Evolutionary conservation across 2,113 vertebrate genomes (phyloP), one percentile per base, ranked within the genome.

Genomic region (Mirounga angustirostris): DNA sequence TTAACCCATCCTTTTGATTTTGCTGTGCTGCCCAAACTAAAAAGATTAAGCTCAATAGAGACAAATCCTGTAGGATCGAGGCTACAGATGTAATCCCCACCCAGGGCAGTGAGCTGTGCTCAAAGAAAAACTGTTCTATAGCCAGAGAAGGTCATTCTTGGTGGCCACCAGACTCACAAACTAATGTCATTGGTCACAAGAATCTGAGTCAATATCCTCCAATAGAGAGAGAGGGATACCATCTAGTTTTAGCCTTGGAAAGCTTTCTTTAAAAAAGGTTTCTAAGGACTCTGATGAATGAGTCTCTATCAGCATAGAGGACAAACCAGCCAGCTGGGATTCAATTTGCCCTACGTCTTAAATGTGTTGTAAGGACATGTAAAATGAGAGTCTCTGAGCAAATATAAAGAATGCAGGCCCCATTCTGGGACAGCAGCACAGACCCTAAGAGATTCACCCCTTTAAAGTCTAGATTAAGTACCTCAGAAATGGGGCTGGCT

Each of bases 311-410:
- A 74, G 2, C 28, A 50, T 84, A 79, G 33, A 90, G 26, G 11
- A 79, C 26, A 79, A 95, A n/a, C 5, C 54, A 92, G 13, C 69
- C 52, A 69, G 12, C 3, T 67, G 40, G 63, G 54, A 9, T 10
- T 46, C n/a, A 92, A 16, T 71, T 78, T 79, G 2, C 24, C 22
- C 63, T 73, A 82, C 80, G 19, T 63, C 52, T 11, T 86, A 93
- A 95, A 80, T 71, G 36, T 74, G 14, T 19, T 71, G 2, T 58
- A 73, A 73, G n/a, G 14, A 88, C 7, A 52, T 30, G 16, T 13
- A 86, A 97, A 95, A 95, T 73, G 24, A 65, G 22, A 95, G 7
- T 52, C 46, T 88, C 78, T 69, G 13, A 71, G 33, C 71, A 50
- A 79, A 54, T 58, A 63, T 16, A 61, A 93, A 87, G n/a, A 76